Evolutionary conservation across 2,797 vertebrate genomes (phyloP).

Genomic region (Gambusia yucatana): DNA sequence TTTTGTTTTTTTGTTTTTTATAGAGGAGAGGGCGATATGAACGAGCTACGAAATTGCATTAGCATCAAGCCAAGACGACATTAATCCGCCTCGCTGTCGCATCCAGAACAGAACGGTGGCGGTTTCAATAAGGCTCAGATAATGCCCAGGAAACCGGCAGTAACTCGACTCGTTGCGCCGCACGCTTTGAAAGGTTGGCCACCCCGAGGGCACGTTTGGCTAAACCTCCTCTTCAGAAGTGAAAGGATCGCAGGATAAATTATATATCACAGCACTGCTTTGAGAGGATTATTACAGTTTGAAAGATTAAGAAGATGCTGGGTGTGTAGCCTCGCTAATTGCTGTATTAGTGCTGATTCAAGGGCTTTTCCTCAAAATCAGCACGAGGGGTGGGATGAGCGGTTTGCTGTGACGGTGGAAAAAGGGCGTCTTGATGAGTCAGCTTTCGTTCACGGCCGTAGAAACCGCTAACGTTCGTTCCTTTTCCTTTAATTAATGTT

Average conservation of each 20-base stretch:
- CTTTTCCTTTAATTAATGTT: neutral
- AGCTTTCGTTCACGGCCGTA: neutral
- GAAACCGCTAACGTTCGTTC: neutral
- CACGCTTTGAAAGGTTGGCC: conserved; percentile 13
- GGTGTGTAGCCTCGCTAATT: conserved; percentile 43
- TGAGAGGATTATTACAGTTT: conserved; percentile 45
- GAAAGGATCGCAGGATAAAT: conserved; percentile 37
- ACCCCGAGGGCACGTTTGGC: conserved; percentile 6
- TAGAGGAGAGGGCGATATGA: neutral
- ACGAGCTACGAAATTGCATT: neutral
- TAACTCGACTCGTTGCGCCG: conserved; percentile 4
- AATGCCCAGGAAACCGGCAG: neutral
- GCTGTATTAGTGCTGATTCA: conserved; percentile 51
- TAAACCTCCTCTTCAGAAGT: conserved; percentile 13
- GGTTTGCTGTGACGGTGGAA: neutral
- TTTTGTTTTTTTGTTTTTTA: neutral
- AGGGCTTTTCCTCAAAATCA: conserved; percentile 40
- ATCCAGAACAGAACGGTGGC: neutral
- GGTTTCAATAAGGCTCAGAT: conserved; percentile 9
- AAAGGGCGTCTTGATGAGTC: neutral
- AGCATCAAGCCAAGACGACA: neutral
- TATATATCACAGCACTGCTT: conserved; percentile 34
- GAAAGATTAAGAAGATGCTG: conserved; percentile 41
- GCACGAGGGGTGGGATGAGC: conserved; percentile 28
- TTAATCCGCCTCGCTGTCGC: neutral